Base-by-base conservation (phyloP, 2,797 vertebrate species). In the Brachyrhaphis roseni region DNA sequence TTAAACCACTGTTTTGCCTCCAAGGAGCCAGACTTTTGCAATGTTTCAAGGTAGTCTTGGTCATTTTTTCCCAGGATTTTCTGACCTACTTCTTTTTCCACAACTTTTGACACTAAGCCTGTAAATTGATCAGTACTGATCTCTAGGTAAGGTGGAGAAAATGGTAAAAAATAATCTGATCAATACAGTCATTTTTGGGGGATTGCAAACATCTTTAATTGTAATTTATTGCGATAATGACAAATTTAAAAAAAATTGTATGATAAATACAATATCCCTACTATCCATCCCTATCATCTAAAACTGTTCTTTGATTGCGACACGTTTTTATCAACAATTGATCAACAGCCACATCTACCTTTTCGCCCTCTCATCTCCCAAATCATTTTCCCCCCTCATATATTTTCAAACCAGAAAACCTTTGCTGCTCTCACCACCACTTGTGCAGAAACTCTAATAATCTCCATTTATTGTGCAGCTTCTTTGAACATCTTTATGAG, bases 241-340 rank as follows among this genome's bases (percentile, higher is more conserved):
- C 49, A 51, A 51, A 23, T 23, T 13, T 41, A 34, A 34, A 16
- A 47, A 47, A 47, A 47, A 47, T 47, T 1, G 8, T 8, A 3
- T 23, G 2, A 51, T 23, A 51, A 23, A 8, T 51, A 8, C 7
- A 51, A 51, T 51, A 20, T 43, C 2, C 41, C 41, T 41, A 39
- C 36, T 5, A 39, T 39, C 47, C 47, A 49, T 49, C 47, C 7
- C 49, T 51, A 94, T 90, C 90, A 91, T 89, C 88, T 82, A 68
- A 73, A 10, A 74, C 86, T 82, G 86, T 90, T 91, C 90, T 91
- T 84, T 74, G 82, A 92, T 91, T 93, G 90, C 82, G 84, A 92
- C 92, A 92, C 92, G 92, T 93, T 93, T 92, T 90, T 47, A 86
- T 62, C 77, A 86, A 88, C 87, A 92, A 95, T 95, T 95, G 94